phyloP scores from a whole-genome alignment of 2,888 invertebrate species.

The Eupithecia pulchellata region DNA sequence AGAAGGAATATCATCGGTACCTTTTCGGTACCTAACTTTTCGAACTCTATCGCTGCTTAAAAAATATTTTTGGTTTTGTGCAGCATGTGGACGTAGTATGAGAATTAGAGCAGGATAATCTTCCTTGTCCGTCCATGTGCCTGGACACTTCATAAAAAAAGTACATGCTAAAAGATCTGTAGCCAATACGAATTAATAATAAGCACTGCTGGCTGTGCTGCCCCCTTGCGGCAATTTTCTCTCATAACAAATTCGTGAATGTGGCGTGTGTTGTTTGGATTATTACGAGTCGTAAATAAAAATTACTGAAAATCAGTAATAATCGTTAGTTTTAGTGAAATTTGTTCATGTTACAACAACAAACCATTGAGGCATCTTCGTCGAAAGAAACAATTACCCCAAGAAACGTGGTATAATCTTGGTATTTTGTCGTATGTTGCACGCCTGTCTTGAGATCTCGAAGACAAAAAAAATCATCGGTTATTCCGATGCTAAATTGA shows the following conservation, averaged over 20 bases:
- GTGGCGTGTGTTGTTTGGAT: conserved; percentile 86
- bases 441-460: conserved; percentile 83
- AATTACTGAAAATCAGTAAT: conserved; percentile 71
- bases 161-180: background rate
- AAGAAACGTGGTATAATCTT: conserved; percentile 65
- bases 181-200: background rate
- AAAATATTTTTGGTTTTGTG: no score
- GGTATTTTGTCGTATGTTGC: conserved; percentile 82
- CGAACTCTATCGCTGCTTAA: no score
- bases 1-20: background rate
- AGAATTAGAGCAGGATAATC: background rate
- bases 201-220: conserved; percentile 44
- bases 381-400: conserved; percentile 56
- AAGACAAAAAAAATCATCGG: conserved; percentile 80
- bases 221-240: conserved; percentile 75
- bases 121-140: background rate
- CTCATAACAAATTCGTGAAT: conserved; percentile 80
- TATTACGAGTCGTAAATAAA: conserved; percentile 83
- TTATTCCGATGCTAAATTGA: conserved; percentile 79
- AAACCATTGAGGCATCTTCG: conserved; percentile 53
- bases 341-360: conserved; percentile 64
- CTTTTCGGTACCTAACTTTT: no score
- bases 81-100: background rate
- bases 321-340: conserved; percentile 64
- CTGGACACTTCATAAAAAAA: background rate